Conservation (phyloP, 2,797 vertebrate genomes). For the Martes flavigula region DNA sequence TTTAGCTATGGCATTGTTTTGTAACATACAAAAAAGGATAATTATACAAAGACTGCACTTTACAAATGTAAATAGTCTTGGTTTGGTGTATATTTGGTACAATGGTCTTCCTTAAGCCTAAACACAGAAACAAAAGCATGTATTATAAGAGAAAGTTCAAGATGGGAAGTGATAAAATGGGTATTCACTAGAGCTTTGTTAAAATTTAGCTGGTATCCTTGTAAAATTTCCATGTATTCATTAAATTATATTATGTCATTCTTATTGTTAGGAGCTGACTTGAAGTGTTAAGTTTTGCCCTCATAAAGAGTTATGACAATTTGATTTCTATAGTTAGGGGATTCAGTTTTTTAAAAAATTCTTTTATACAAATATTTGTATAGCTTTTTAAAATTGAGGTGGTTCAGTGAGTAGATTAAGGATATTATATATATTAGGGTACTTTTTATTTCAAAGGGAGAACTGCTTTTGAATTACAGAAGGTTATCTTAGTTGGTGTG, state of each 20-base stretch:
- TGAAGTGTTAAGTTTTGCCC: conserved; percentile 55
- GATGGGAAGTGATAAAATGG: conserved; percentile 96
- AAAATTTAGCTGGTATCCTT: conserved; percentile 86
- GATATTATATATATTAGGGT: not conserved
- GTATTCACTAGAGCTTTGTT: conserved; percentile 90
- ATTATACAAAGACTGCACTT: conserved; percentile 82
- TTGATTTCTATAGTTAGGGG: conserved; percentile 34
- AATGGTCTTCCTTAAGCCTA: conserved; percentile 88
- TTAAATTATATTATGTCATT: conserved; percentile 88
- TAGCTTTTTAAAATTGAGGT: conserved; percentile 25
- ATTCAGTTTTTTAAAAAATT: not conserved
- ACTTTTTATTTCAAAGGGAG: conserved; percentile 46
- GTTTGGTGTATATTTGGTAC: conserved; percentile 84
- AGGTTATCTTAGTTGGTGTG: conserved; percentile 5
- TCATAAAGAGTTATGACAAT: conserved; percentile 35
- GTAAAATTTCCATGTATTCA: conserved; percentile 91
- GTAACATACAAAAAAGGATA: conserved; percentile 74
- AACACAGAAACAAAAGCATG: conserved; percentile 91
- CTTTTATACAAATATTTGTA: conserved; percentile 43
- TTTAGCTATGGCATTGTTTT: conserved; percentile 75
- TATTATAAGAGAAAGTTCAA: conserved; percentile 88
- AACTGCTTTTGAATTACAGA: conserved; percentile 36
- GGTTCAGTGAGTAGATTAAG: not conserved
- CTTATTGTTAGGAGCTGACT: conserved; percentile 84
- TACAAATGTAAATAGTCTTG: conserved; percentile 86